Conservation (phyloP, 2,888 invertebrate genomes). For the Colostygia pectinataria region DNA sequence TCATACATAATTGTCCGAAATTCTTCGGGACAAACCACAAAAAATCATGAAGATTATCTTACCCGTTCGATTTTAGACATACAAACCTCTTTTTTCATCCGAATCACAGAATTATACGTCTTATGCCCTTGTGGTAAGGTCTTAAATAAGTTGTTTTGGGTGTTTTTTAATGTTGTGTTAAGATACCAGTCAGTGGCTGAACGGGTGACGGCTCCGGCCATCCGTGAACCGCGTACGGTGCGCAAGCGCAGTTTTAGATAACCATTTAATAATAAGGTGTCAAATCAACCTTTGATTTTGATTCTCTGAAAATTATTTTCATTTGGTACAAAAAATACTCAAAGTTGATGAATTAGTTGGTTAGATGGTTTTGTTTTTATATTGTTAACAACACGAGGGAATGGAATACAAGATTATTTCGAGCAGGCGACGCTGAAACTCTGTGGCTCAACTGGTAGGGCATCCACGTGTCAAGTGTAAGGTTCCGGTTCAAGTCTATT, state of each 20-base stretch:
- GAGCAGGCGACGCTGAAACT: no score
- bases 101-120: constrained; percentile 26
- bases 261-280: background rate
- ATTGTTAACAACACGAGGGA: no score
- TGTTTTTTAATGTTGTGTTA: constrained; percentile 36
- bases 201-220: constrained; percentile 66
- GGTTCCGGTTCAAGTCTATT: no score
- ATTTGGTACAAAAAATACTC: no score
- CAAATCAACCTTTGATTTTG: background rate
- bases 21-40: constrained; percentile 60
- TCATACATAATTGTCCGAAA: constrained; percentile 68
- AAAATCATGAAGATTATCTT: constrained; percentile 63
- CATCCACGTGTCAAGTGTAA: no score
- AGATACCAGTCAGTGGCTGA: constrained; percentile 57
- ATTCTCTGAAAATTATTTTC: background rate
- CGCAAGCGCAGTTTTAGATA: constrained; percentile 44
- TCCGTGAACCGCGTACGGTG: constrained; percentile 66
- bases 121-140: constrained; percentile 28
- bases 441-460: no score
- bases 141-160: constrained; percentile 18
- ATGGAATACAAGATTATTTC: no score
- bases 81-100: constrained; percentile 27
- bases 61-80: constrained; percentile 54
- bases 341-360: no score
- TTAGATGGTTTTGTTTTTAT: no score